phyloP scores from a whole-genome alignment of 2,797 vertebrate species.

The Salarias fasciatus region DNA sequence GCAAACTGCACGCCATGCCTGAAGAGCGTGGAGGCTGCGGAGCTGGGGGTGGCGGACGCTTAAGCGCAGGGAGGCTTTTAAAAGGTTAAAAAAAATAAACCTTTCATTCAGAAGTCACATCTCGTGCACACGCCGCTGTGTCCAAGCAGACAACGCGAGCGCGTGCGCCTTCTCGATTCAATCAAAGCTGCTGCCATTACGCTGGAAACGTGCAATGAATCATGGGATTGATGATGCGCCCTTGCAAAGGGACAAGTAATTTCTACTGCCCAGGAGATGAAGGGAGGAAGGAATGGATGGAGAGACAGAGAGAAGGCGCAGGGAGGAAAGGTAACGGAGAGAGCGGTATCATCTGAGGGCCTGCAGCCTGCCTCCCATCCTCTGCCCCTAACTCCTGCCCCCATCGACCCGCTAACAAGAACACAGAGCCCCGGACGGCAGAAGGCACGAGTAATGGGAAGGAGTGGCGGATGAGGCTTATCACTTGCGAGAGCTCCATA shows the following conservation, averaged over 20 bases:
- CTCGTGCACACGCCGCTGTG: slow-evolving; percentile 54
- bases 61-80: slow-evolving; percentile 59
- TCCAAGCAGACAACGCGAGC: slow-evolving; percentile 62
- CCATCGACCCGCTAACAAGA: slow-evolving; percentile 68
- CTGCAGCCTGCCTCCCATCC: slow-evolving; percentile 27
- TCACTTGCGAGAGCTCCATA: slow-evolving; percentile 59
- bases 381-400: slow-evolving; percentile 26
- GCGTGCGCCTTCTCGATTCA: slow-evolving; percentile 67
- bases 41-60: slow-evolving; percentile 13
- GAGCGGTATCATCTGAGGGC: slow-evolving; percentile 44
- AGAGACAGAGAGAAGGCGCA: slow-evolving; percentile 44
- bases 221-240: slow-evolving; percentile 74
- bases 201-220: slow-evolving; percentile 65
- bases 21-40: slow-evolving; percentile 39
- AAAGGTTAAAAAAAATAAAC: slow-evolving; percentile 68
- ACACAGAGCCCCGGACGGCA: slow-evolving; percentile 16
- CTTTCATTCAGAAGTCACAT: slow-evolving; percentile 69
- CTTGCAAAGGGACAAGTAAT: slow-evolving; percentile 82
- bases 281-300: slow-evolving; percentile 67
- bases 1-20: slow-evolving; percentile 42
- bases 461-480: slow-evolving; percentile 50
- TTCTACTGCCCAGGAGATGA: slow-evolving; percentile 73
- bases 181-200: slow-evolving; percentile 66
- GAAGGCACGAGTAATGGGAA: slow-evolving; percentile 41
- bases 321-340: slow-evolving; percentile 44